A percentile compares a stretch with the other conserved stretches of the same genome.
Evolutionary conservation across 2,797 vertebrate genomes (phyloP).

Genomic region (Bovichtus diacanthus): DNA sequence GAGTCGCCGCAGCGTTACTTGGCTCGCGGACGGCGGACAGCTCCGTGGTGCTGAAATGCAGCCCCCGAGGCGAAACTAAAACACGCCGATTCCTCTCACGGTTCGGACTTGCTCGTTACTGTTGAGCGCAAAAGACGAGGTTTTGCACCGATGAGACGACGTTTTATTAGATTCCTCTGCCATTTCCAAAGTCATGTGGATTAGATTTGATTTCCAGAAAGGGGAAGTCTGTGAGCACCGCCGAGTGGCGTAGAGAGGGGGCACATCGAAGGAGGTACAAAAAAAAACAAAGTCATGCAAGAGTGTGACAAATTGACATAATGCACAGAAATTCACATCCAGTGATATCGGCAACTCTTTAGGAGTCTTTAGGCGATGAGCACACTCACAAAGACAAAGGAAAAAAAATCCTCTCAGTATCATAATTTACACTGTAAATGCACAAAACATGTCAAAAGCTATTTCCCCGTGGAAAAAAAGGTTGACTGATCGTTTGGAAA

Average conservation of each 20-base stretch:
- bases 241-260: slow-evolving; percentile 84
- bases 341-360: background rate
- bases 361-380: background rate
- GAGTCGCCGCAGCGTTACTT: background rate
- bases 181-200: slow-evolving; percentile 51
- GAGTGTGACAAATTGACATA: slow-evolving; percentile 25
- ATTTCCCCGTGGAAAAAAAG: background rate
- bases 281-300: background rate
- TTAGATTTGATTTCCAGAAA: slow-evolving; percentile 65
- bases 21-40: slow-evolving; percentile 61
- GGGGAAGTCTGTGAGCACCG: slow-evolving; percentile 85
- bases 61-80: slow-evolving; percentile 12
- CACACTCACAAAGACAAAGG: background rate
- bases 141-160: slow-evolving; percentile 18
- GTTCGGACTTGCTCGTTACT: background rate
- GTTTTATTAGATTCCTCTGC: slow-evolving; percentile 27
- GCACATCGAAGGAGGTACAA: slow-evolving; percentile 55
- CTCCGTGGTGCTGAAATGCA: slow-evolving; percentile 76
- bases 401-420: background rate
- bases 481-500: slow-evolving; percentile 19
- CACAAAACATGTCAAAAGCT: background rate
- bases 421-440: background rate
- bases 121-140: slow-evolving; percentile 10
- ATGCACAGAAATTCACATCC: slow-evolving; percentile 4
- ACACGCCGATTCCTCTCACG: slow-evolving; percentile 7